These are phyloP conservation scores for Chrysoperla carnea DNA, from an alignment of 1,140 invertebrate species.

Conservation along the genomic window DNA sequence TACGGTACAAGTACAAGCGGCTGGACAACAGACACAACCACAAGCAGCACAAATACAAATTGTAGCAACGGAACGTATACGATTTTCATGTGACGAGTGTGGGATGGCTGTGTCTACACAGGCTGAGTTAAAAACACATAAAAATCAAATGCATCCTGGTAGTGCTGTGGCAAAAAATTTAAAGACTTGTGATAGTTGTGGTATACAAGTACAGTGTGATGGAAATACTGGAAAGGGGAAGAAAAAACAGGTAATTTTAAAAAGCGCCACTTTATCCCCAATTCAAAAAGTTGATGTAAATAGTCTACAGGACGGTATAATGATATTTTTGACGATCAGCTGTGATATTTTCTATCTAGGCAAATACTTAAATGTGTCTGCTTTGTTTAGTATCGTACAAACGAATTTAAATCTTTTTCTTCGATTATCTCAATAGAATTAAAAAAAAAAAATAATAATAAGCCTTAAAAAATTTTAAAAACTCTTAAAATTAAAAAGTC, in stretches of 20 bases:
- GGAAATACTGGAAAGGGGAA: slow-evolving; percentile 13
- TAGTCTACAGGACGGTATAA: no score
- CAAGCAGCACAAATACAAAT: slow-evolving; percentile 30
- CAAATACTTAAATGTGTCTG: no score
- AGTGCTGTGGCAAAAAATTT: slow-evolving; percentile 1
- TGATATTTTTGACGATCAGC: no score
- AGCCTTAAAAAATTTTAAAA: no score
- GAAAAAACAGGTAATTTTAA: slow-evolving; percentile 9
- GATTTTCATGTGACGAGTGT: slow-evolving; percentile 36
- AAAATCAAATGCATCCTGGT: slow-evolving; percentile 15
- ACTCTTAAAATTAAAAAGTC: no score
- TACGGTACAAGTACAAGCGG: slow-evolving; percentile 24
- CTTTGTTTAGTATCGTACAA: no score
- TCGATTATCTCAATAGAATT: no score
- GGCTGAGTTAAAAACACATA: slow-evolving; percentile 29
- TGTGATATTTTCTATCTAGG: no score
- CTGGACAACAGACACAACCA: slow-evolving; percentile 14
- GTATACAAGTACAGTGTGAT: slow-evolving; percentile 23
- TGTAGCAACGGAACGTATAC: slow-evolving; percentile 38
- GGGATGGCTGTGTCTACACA: slow-evolving; percentile 34
- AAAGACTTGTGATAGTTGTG: slow-evolving; percentile 27
- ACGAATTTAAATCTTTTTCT: no score
- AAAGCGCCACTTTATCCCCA: no score
- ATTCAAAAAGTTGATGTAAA: no score
- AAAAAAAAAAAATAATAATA: no score